Evolutionary conservation across 2,888 invertebrate genomes (phyloP).

Genomic region (Vandiemenella viatica): DNA sequence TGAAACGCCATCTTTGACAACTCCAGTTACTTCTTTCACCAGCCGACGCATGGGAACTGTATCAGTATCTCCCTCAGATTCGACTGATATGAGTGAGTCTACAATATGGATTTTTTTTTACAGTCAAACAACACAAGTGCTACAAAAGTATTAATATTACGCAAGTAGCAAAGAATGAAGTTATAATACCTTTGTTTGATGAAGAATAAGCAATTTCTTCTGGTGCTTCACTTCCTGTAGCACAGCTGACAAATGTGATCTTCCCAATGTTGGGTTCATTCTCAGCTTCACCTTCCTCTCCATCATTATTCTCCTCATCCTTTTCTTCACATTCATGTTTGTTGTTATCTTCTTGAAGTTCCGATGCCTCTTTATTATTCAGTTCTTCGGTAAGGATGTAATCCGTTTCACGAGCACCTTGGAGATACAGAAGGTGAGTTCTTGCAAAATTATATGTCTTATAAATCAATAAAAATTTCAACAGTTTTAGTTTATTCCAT

Average conservation of each 20-base stretch:
- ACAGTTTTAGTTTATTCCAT: too few relatives aligned
- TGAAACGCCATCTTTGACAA: conserved; percentile 33
- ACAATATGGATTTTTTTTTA: background rate
- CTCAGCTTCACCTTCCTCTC: conserved; percentile 18
- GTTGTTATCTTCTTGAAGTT: conserved; percentile 15
- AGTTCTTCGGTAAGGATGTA: conserved; percentile 27
- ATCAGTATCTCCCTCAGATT: conserved; percentile 7
- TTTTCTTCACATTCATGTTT: conserved; percentile 13
- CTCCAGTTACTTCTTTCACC: conserved; percentile 30
- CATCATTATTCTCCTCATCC: conserved; percentile 15
- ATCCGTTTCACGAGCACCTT: conserved; percentile 38
- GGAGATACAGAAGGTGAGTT: too few relatives aligned
- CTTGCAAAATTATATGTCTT: too few relatives aligned
- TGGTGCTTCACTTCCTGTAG: conserved; percentile 26
- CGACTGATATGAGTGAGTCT: conserved; percentile 1
- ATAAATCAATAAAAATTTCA: too few relatives aligned
- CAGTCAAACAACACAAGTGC: too few relatives aligned
- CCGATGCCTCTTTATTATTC: conserved; percentile 13
- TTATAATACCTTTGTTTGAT: conserved; percentile 6
- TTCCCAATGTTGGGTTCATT: conserved; percentile 28
- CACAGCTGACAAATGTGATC: conserved; percentile 34
- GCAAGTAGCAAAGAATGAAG: background rate
- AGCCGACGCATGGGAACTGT: conserved; percentile 19
- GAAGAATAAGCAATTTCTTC: background rate
- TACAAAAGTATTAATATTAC: too few relatives aligned